Conservation (phyloP, 30 jellyfish, hydroid and myxozoan genomes). For the Turritopsis rubra region DNA sequence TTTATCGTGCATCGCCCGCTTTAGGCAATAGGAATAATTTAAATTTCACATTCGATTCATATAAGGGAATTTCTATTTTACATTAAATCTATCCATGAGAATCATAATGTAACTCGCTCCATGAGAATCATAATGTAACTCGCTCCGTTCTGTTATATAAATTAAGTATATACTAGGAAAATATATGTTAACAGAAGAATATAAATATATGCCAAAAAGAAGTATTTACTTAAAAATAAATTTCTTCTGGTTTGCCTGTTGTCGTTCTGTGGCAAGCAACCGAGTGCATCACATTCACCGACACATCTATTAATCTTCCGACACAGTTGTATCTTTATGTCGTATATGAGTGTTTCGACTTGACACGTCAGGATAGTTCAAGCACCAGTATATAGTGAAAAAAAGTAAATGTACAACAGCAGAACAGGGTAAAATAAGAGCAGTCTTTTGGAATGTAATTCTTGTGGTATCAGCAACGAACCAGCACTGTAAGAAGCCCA, state of each 20-base stretch:
- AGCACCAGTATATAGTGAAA: constrained; percentile 90
- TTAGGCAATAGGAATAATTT: too few relatives aligned
- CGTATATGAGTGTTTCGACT: too few relatives aligned
- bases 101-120: too few relatives aligned
- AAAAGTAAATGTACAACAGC: constrained; percentile 69
- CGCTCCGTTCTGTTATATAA: too few relatives aligned
- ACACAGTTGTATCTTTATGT: neutral
- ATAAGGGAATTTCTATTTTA: too few relatives aligned
- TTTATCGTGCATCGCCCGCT: too few relatives aligned
- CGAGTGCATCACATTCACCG: too few relatives aligned
- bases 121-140: too few relatives aligned
- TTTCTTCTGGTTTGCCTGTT: neutral
- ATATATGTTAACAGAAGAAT: neutral
- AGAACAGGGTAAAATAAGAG: constrained; percentile 76
- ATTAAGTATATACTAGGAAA: neutral
- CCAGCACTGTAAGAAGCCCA: constrained; percentile 99
- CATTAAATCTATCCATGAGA: too few relatives aligned
- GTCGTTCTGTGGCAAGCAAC: too few relatives aligned
- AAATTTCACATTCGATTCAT: too few relatives aligned
- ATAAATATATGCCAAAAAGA: neutral
- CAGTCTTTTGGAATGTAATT: constrained; percentile 51
- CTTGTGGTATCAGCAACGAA: constrained; percentile 73
- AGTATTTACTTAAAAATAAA: neutral
- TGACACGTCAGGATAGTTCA: constrained; percentile 10
- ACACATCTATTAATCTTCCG: too few relatives aligned